Percentiles rank a stretch among this genome's conserved stretches.
Evolutionary conservation across 1,140 invertebrate genomes (phyloP).

Genomic region (Cataglyphis hispanica): DNA sequence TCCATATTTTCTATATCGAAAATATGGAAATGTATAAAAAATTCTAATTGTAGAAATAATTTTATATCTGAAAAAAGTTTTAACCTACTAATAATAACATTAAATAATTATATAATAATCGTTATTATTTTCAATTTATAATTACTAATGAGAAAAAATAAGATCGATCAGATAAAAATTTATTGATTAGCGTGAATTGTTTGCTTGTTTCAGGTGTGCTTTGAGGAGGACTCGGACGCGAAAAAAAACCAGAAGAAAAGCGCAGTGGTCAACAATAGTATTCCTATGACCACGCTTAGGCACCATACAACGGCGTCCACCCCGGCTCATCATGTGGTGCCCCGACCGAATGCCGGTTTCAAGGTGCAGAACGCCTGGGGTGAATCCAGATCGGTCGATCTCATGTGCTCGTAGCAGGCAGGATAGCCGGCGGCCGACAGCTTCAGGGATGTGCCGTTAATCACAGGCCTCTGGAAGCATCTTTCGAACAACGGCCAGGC

Average conservation of each 20-base stretch:
- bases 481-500: slow-evolving; percentile 76
- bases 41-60: neutral
- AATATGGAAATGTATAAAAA: no score
- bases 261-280: slow-evolving; percentile 63
- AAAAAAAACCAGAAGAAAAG: slow-evolving; percentile 70
- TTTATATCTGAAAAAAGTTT: neutral
- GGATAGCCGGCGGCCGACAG: slow-evolving; percentile 79
- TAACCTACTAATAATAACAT: no score
- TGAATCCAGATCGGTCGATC: slow-evolving; percentile 78
- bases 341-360: slow-evolving; percentile 76
- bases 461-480: slow-evolving; percentile 82
- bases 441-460: slow-evolving; percentile 82
- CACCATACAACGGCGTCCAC: slow-evolving; percentile 69
- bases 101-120: neutral
- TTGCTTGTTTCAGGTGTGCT: slow-evolving; percentile 80
- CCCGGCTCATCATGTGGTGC: slow-evolving; percentile 78
- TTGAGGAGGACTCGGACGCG: slow-evolving; percentile 78
- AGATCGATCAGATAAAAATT: neutral
- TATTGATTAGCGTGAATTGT: neutral
- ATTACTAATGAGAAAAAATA: neutral
- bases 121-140: neutral
- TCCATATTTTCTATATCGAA: neutral
- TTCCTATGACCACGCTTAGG: slow-evolving; percentile 80
- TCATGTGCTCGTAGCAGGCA: slow-evolving; percentile 82
- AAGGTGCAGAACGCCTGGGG: slow-evolving; percentile 81